Evolutionary conservation across 2,888 invertebrate species (phyloP).

Genomic region (Hirtodrosophila cameraria): DNA sequence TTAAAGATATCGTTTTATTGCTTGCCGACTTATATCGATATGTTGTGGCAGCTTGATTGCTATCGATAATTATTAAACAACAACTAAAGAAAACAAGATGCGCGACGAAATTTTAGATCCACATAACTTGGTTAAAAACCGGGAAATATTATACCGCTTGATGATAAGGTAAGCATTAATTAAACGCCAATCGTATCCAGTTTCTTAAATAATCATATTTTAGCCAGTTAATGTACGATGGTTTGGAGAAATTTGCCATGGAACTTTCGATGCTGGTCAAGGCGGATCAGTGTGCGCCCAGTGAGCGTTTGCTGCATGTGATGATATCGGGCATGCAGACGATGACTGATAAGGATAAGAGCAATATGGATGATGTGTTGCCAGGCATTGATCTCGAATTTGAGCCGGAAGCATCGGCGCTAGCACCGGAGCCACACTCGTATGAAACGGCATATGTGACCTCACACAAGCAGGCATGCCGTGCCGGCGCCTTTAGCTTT

Average conservation of each 20-base stretch:
- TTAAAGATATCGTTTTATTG: no score
- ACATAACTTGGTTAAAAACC: constrained; percentile 92
- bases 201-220: not conserved
- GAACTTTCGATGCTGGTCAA: constrained; percentile 93
- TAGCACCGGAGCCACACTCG: constrained; percentile 97
- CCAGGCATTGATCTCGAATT: constrained; percentile 92
- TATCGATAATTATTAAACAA: constrained; percentile 27
- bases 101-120: constrained; percentile 86
- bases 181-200: no score
- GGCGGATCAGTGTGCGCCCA: constrained; percentile 97
- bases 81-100: constrained; percentile 63
- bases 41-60: no score
- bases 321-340: constrained; percentile 93
- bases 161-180: constrained; percentile 91
- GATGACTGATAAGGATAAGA: constrained; percentile 88
- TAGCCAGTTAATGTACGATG: constrained; percentile 99
- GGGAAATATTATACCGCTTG: constrained; percentile 94
- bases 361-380: constrained; percentile 82
- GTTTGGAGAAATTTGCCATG: constrained; percentile 95
- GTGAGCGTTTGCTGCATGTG: constrained; percentile 94
- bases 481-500: constrained; percentile 97
- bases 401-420: constrained; percentile 96
- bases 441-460: constrained; percentile 99
- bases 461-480: constrained; percentile 97
- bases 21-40: no score